phyloP scores from a whole-genome alignment of 2,888 invertebrate genomes.

The Coecobrya sp. region DNA sequence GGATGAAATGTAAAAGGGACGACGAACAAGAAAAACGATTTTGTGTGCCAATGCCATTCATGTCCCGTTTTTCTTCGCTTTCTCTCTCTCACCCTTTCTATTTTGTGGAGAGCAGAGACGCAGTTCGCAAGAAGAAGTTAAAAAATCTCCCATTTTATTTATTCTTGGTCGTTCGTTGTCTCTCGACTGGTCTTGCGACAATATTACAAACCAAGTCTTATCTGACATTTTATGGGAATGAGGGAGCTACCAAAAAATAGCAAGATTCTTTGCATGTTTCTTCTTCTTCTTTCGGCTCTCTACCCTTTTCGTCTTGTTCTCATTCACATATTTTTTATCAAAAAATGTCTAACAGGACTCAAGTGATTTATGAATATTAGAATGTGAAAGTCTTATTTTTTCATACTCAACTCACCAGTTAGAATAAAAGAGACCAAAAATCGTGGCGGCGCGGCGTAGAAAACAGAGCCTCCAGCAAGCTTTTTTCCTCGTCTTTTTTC shows the following conservation, averaged over 20 bases:
- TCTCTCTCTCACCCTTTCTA: background rate
- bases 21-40: slow-evolving; percentile 25
- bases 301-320: slow-evolving; percentile 54
- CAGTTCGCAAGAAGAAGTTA: background rate
- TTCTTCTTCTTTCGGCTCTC: background rate
- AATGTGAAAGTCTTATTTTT: slow-evolving; percentile 82
- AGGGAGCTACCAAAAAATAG: slow-evolving; percentile 56
- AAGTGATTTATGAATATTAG: slow-evolving; percentile 86
- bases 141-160: slow-evolving; percentile 37
- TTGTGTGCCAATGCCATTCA: slow-evolving; percentile 66
- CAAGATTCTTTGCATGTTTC: slow-evolving; percentile 64
- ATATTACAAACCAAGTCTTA: slow-evolving; percentile 78
- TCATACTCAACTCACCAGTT: slow-evolving; percentile 8
- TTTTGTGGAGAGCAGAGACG: background rate
- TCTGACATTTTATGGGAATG: slow-evolving; percentile 86
- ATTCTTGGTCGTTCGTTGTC: background rate
- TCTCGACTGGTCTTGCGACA: background rate
- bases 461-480: slow-evolving; percentile 27
- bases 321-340: slow-evolving; percentile 83
- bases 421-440: too few species aligned
- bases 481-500: background rate
- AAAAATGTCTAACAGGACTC: slow-evolving; percentile 77
- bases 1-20: slow-evolving; percentile 7
- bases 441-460: too few species aligned
- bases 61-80: slow-evolving; percentile 8